Evolutionary conservation across 2,888 invertebrate species (phyloP).

Genomic region (Unio pictorum): DNA sequence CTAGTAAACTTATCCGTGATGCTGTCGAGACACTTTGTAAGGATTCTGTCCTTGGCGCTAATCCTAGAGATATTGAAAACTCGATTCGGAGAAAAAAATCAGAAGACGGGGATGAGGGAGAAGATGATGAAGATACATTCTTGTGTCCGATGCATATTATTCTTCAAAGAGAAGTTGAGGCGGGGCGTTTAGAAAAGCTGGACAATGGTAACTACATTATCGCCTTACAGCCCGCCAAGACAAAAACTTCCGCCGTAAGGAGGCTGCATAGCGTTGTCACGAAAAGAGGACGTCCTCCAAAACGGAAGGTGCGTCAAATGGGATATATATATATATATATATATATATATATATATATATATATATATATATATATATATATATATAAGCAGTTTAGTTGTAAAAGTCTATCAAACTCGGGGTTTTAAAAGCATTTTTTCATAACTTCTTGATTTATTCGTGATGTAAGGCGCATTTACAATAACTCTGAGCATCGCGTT

Average conservation of each 20-base stretch:
- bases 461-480: too few species aligned
- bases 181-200: slow-evolving; percentile 79
- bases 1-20: slow-evolving; percentile 48
- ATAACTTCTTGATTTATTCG: too few species aligned
- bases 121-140: slow-evolving; percentile 43
- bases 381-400: too few species aligned
- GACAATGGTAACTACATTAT: slow-evolving; percentile 55
- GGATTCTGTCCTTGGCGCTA: neutral
- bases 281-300: slow-evolving; percentile 40
- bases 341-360: too few species aligned
- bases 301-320: slow-evolving; percentile 29
- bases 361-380: too few species aligned
- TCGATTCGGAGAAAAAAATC: slow-evolving; percentile 1
- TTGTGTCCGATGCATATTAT: slow-evolving; percentile 76
- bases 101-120: slow-evolving; percentile 9
- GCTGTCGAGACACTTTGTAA: slow-evolving; percentile 33
- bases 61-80: neutral
- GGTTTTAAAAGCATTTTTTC: too few species aligned
- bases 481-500: too few species aligned
- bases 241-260: neutral
- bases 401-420: too few species aligned
- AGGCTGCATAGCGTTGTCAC: slow-evolving; percentile 18
- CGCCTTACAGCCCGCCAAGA: slow-evolving; percentile 61
- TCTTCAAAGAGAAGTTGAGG: slow-evolving; percentile 81
- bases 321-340: too few species aligned